Evolutionary conservation across 2,113 vertebrate genomes (phyloP), one percentile per base, ranked within the genome.

Genomic region (Atrichornis clamosus): DNA sequence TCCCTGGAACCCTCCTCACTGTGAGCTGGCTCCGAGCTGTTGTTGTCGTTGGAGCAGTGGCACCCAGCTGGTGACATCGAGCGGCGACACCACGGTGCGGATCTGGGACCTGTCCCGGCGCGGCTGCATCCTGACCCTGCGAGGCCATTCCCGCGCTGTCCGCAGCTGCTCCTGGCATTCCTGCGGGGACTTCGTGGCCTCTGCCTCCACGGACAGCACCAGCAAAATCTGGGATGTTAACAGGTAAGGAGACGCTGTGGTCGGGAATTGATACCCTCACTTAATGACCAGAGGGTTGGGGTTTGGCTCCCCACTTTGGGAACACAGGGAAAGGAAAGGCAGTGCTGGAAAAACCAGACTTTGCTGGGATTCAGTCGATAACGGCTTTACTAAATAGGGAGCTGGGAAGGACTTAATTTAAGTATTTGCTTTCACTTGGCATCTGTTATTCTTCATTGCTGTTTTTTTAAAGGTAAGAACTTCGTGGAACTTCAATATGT

Each of bases 81-180:
- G 98, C n/a, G 98, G 98, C 8, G 98, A 98, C 64, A 89, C 86
- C 41, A 98, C 97, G 32, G 87, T 98, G 47, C 83, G 93, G 49
- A 85, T 99, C 53, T 98, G 98, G 98, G 97, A 99, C 87, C 95
- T 98, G 18, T 63, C 70, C 4, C 92, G 97, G 94, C 79, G 72
- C 5, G 50, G 91, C 6, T 98, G 98, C 56, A 17, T 98, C 53
- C 94, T 98, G 62, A 98, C 97, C 46, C 96, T 98, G 30, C 93
- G 97, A 44, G 98, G 98, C 41, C 98, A 98, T 49, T 78, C 27
- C 18, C 96, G 96, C 0, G 93, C 98, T 10, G 97, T 98, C 4
- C 98, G 97, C 96, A 98, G 93, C 84, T 99, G 99, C 91, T 97
- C 96, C 0, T 99, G 98, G 97, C 98, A 98, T 84, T 97, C 97